A percentile compares a stretch with the other conserved stretches of the same genome.
Conservation (phyloP, 2,888 invertebrate species). For the Capitulum mitella region DNA sequence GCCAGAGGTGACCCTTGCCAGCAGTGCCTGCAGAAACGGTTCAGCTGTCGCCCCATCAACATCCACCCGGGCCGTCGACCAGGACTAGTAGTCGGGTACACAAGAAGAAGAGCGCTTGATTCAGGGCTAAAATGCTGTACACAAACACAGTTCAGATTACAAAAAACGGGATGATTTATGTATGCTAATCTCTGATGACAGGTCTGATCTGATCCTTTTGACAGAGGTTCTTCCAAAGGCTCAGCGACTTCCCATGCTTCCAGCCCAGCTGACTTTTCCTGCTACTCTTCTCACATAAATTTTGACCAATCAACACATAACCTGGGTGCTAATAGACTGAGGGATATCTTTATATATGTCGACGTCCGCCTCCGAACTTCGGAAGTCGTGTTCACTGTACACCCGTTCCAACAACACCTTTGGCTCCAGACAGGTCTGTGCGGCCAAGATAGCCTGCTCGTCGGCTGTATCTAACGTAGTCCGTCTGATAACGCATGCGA, state of each 20-base stretch:
- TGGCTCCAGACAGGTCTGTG: neutral
- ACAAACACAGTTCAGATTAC: neutral
- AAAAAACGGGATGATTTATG: neutral
- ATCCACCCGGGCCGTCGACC: too few relatives aligned
- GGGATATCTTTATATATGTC: neutral
- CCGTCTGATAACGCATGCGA: neutral
- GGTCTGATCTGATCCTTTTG: neutral
- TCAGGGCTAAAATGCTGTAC: neutral
- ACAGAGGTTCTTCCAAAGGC: neutral
- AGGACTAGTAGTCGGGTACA: too few relatives aligned
- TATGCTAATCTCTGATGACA: neutral
- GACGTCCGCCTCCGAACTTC: neutral
- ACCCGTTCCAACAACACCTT: neutral
- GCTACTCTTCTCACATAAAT: neutral
- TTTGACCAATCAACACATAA: neutral
- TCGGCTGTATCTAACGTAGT: too few relatives aligned
- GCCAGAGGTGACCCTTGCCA: neutral
- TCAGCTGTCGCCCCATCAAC: neutral
- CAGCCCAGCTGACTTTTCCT: neutral
- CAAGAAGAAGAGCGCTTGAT: neutral
- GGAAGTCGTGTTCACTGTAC: neutral
- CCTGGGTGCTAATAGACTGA: neutral
- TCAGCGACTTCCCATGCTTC: neutral
- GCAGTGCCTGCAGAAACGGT: neutral
- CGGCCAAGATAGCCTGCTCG: neutral